These are phyloP conservation scores for Galerucella calmariensis DNA, from an alignment of 2,888 invertebrate species.

Conservation along the genomic window DNA sequence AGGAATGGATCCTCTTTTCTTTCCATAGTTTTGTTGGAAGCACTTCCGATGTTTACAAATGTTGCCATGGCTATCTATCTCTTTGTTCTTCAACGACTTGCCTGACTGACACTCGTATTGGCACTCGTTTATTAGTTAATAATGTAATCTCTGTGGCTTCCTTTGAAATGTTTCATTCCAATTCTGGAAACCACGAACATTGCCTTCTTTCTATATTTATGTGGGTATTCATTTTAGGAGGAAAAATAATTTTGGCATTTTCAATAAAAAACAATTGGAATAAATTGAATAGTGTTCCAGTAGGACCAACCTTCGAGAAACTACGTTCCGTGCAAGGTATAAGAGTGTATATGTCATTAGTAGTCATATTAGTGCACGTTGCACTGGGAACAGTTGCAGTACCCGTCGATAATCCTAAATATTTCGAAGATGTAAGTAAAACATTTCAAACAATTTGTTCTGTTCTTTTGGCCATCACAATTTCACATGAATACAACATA, in stretches of 20 bases:
- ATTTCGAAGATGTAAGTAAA: conserved; percentile 40
- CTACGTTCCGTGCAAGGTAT: conserved; percentile 40
- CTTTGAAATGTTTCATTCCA: too few species aligned
- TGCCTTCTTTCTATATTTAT: neutral
- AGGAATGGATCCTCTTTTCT: too few species aligned
- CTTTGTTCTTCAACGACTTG: too few species aligned
- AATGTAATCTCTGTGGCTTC: too few species aligned
- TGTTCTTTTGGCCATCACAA: too few species aligned
- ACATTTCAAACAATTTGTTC: neutral
- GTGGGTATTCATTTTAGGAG: conserved; percentile 32
- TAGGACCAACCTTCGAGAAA: conserved; percentile 36
- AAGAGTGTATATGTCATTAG: conserved; percentile 40
- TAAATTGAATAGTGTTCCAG: conserved; percentile 35
- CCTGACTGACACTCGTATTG: too few species aligned
- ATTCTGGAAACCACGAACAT: neutral
- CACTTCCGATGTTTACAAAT: too few species aligned
- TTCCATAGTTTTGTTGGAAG: too few species aligned
- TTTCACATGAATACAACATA: too few species aligned
- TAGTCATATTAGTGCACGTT: conserved; percentile 39
- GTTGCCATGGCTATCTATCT: too few species aligned
- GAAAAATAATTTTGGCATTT: conserved; percentile 45
- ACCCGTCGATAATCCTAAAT: conserved; percentile 41
- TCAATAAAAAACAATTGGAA: conserved; percentile 51
- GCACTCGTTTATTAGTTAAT: too few species aligned
- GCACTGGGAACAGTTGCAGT: conserved; percentile 28